Evolutionary conservation across 1,140 invertebrate species (phyloP), one percentile per base, ranked within the genome.

Genomic region (Drosophila repletoides): DNA sequence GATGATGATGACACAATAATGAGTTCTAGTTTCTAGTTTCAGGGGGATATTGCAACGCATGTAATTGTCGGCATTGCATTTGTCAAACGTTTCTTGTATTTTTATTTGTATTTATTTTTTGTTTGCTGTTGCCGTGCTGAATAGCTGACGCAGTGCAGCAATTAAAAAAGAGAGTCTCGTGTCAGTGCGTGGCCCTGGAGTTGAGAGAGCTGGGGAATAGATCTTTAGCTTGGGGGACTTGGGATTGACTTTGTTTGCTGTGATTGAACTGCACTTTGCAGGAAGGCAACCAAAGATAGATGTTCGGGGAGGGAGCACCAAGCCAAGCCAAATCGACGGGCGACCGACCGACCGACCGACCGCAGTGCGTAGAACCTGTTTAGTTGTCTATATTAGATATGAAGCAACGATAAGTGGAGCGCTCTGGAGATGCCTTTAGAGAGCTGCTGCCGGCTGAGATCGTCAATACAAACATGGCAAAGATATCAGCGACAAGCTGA

Each of bases 351-450:
- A 41, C 14, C 70, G 59, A 67, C 56, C 55, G 46, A 65, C 52
- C 68, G 52, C 56, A 63, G 70, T 61, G 56, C 69, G 56, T 69
- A 56, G 66, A 84, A 84, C 79, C 79, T 86, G 79, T 84, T 84
- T 84, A 68, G 65, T 86, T 84, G 79, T 84, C 79, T 86, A 84
- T 86, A 84, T 84, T 84, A 84, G 79, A 84, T 84, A 84, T 84
- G 79, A 84, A 76, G 80, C 79, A 84, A 76, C 79, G 79, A 84
- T 84, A 84, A 84, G 79, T 83, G 79, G 79, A 83, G 80, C 79
- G 80, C 72, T 74, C 48, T 38, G n/a, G n/a, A n/a, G 48, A 65
- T 61, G 67, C 65, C 67, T 77, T 49, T 65, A 46, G 45, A 59
- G 55, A 49, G 43, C 68, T 64, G 19, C 52, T 55, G 66, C 41